Evolutionary conservation across 2,113 vertebrate species (phyloP).

Genomic region (Odocoileus virginianus): DNA sequence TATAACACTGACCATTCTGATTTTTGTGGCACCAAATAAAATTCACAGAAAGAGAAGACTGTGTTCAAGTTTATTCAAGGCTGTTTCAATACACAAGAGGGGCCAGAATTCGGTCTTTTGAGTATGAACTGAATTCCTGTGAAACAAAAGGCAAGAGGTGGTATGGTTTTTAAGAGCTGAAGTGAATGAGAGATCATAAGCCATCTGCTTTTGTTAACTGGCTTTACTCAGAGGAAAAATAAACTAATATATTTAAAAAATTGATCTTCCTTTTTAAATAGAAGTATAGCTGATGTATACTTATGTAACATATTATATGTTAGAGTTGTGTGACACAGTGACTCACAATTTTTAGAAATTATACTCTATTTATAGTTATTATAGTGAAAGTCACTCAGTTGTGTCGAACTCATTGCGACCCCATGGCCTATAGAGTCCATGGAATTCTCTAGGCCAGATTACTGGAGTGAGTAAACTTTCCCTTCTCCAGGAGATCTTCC

Average conservation of each 20-base stretch:
- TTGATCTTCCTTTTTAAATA: neutral
- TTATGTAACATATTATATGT: neutral
- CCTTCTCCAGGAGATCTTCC: neutral
- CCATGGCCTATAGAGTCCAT: neutral
- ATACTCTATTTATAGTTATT: neutral
- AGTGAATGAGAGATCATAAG: neutral
- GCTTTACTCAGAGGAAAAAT: neutral
- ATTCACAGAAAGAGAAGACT: neutral
- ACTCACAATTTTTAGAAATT: neutral
- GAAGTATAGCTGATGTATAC: neutral
- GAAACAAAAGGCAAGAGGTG: neutral
- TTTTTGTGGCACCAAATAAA: neutral
- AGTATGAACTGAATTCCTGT: neutral
- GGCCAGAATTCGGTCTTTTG: neutral
- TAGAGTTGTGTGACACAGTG: neutral
- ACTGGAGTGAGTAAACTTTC: neutral
- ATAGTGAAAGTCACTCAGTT: neutral
- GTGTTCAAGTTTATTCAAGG: neutral
- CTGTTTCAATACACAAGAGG: neutral
- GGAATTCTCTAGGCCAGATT: neutral
- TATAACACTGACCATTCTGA: neutral
- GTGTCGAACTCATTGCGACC: neutral
- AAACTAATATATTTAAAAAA: neutral
- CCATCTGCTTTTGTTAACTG: neutral
- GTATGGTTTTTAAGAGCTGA: neutral